Evolutionary conservation across 2,113 vertebrate species (phyloP).

Genomic region (Muscicapa adusta): DNA sequence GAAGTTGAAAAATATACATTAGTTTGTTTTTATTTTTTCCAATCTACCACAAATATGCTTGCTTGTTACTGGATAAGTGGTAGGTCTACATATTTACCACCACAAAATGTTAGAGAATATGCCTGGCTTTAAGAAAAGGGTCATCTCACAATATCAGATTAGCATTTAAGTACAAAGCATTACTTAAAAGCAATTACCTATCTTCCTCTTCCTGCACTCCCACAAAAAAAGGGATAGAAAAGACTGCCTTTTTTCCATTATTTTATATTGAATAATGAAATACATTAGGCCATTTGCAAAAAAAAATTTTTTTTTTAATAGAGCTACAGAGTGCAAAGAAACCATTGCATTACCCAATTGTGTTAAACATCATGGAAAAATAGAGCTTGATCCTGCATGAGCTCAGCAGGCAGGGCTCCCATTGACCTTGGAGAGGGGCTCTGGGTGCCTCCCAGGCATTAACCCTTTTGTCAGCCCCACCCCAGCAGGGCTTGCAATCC

Average conservation of each 20-base stretch:
- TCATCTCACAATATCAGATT: neutral
- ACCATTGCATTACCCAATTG: neutral
- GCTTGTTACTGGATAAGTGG: neutral
- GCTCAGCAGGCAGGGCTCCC: slow-evolving; percentile 30
- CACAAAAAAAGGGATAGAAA: neutral
- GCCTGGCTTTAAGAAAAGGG: neutral
- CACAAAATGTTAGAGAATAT: neutral
- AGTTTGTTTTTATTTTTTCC: slow-evolving; percentile 67
- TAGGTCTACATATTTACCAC: slow-evolving; percentile 28
- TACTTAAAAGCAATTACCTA: slow-evolving; percentile 25
- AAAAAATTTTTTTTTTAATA: neutral
- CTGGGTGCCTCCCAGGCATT: neutral
- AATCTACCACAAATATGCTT: slow-evolving; percentile 20
- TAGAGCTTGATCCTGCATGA: slow-evolving; percentile 3
- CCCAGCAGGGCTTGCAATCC: neutral
- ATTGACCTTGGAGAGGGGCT: slow-evolving; percentile 27
- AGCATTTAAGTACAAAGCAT: slow-evolving; percentile 20
- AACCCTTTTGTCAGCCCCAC: slow-evolving; percentile 41
- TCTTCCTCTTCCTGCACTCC: neutral
- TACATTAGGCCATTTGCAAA: neutral
- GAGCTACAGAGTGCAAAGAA: neutral
- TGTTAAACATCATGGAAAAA: slow-evolving; percentile 54
- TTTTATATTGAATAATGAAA: neutral
- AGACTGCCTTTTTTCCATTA: neutral
- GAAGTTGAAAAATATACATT: slow-evolving; percentile 68